A percentile compares a stretch with the other conserved stretches of the same genome.
phyloP scores from a whole-genome alignment of 1,140 invertebrate species.

The Antheraea pernyi region DNA sequence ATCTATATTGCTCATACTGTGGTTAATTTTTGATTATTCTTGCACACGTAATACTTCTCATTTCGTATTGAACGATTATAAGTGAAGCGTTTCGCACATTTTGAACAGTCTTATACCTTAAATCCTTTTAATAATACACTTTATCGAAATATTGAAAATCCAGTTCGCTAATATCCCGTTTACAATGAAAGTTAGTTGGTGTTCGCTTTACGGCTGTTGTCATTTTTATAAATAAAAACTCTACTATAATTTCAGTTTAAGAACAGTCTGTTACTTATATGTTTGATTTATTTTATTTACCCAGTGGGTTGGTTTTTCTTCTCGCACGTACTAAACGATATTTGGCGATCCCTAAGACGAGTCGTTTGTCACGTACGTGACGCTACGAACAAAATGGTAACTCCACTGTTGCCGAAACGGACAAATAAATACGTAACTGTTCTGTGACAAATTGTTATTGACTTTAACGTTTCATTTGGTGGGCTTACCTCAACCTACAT shows the following conservation, averaged over 20 bases:
- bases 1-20: no score
- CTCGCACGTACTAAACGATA: constrained; percentile 78
- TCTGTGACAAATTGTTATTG: constrained; percentile 49
- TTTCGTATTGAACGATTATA: no score
- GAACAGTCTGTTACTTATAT: constrained; percentile 71
- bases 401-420: constrained; percentile 67
- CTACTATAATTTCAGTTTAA: constrained; percentile 56
- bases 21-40: no score
- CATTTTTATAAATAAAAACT: constrained; percentile 20
- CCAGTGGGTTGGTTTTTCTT: constrained; percentile 70
- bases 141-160: no score
- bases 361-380: constrained; percentile 77
- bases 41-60: no score
- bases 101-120: no score
- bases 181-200: not conserved
- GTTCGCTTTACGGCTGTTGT: not conserved
- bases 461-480: constrained; percentile 23
- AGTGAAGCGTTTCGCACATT: no score
- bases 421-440: constrained; percentile 72
- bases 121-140: no score
- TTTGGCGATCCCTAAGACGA: constrained; percentile 78
- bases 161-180: not conserved
- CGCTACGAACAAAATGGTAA: constrained; percentile 69
- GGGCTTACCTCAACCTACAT: not conserved
- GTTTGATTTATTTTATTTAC: constrained; percentile 78